A percentile compares a stretch with the other conserved stretches of the same genome.
These are phyloP conservation scores for Hippocampus kuda DNA, from an alignment of 2,797 vertebrate species.

Conservation along the genomic window DNA sequence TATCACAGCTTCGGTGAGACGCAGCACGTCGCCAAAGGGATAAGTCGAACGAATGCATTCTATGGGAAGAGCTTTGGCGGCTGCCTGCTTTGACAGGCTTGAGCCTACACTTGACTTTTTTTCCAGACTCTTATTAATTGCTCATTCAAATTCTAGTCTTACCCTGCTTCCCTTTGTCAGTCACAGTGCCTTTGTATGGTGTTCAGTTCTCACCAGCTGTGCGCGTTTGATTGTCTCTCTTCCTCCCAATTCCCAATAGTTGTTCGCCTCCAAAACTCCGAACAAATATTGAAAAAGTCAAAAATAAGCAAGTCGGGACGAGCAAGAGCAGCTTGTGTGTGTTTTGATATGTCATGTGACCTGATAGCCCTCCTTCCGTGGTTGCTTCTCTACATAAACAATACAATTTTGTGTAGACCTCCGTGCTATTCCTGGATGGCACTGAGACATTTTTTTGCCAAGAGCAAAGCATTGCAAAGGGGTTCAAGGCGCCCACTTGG, in stretches of 20 bases:
- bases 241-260: neutral
- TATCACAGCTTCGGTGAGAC: constrained; percentile 91
- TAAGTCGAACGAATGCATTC: constrained; percentile 1
- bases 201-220: constrained; percentile 19
- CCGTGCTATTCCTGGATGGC: neutral
- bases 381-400: neutral
- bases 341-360: neutral
- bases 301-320: neutral
- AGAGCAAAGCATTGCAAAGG: neutral
- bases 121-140: constrained; percentile 28
- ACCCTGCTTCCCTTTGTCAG: constrained; percentile 27
- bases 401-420: neutral
- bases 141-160: constrained; percentile 38
- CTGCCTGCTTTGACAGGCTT: constrained; percentile 18
- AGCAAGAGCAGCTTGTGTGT: neutral
- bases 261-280: constrained; percentile 1
- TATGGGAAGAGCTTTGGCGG: constrained; percentile 3
- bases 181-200: constrained; percentile 31
- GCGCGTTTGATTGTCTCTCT: constrained; percentile 1
- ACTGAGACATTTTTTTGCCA: neutral
- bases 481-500: constrained; percentile 1
- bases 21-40: constrained; percentile 12
- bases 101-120: neutral
- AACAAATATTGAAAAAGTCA: neutral
- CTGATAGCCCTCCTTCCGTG: neutral